Conservation (phyloP, 2,113 vertebrate genomes). For the Fregetta grallaria region DNA sequence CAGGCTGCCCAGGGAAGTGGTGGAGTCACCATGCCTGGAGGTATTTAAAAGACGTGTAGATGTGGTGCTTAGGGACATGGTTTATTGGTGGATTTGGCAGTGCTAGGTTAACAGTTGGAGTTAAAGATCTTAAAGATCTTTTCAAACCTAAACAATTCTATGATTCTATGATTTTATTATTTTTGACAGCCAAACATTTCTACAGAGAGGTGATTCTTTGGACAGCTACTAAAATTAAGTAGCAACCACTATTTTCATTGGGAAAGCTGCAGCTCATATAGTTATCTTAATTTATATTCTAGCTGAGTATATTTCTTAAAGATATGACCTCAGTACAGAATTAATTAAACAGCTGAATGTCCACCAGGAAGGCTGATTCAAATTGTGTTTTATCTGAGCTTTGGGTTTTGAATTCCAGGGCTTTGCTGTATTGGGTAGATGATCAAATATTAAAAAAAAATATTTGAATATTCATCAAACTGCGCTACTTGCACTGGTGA, state of each 20-base stretch:
- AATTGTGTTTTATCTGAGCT: neutral
- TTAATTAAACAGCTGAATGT: neutral
- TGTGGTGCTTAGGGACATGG: no score
- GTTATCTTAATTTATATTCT: neutral
- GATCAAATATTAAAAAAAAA: neutral
- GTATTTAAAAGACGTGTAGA: no score
- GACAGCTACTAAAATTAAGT: neutral
- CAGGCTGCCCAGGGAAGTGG: no score
- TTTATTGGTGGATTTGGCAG: no score
- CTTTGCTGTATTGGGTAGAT: neutral
- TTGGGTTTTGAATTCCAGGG: neutral
- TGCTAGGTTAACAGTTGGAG: no score
- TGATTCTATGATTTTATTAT: neutral
- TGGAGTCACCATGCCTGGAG: no score
- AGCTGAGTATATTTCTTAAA: neutral
- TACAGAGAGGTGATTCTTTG: neutral
- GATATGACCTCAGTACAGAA: neutral
- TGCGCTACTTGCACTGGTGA: neutral
- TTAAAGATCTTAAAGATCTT: no score
- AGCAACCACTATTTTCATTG: neutral
- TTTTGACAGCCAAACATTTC: neutral
- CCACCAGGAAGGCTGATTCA: neutral
- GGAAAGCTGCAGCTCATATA: neutral
- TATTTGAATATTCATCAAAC: neutral
- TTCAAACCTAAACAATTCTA: no score